Evolutionary conservation across 2,888 invertebrate species (phyloP), one percentile per base, ranked within the genome.

Genomic region (Odontocerum albicorne): DNA sequence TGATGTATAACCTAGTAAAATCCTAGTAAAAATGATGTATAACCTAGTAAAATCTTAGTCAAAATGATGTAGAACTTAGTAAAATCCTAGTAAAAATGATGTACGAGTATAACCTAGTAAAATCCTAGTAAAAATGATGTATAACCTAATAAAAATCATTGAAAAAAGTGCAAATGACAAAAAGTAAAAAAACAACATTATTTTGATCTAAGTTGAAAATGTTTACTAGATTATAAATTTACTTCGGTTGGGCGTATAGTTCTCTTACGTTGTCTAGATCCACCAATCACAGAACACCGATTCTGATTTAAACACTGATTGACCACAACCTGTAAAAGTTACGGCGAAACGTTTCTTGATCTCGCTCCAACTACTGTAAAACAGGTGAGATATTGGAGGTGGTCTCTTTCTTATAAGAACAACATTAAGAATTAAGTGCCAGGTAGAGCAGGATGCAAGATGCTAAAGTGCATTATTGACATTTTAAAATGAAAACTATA

Each of bases 231-330:
- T 32, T 35, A 21, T 33, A 19, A 46, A 15, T 35, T 42, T 40
- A 50, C 13, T 13, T 33, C 31, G 17, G 4, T 17, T 42, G 50
- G 50, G 50, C 50, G 50, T 50, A 42, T 27, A 13, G 15, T 50
- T 42, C 33, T 50, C 33, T 32, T 33, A 35, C 42, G 19, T 31
- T 42, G 16, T 20, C n/a, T 17, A 20, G 33, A 21, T 43, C 35
- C 12, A 50, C 50, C 50, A 50, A 50, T 50, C 43, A 50, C 50
- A 15, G 50, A 17, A 16, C 50, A 12, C 32, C 12, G 50, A 33
- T 20, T 17, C 27, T 42, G 42, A 42, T 50, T 50, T 50, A 50
- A 39, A 49, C 40, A 22, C 27, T 19, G 49, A 49, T 31, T 49
- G 40, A 27, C 43, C 35, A 12, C 21, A 16, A 4, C 7, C 17